Conservation (phyloP, 2,888 invertebrate species). For the Leptinotarsa rubiginosa region DNA sequence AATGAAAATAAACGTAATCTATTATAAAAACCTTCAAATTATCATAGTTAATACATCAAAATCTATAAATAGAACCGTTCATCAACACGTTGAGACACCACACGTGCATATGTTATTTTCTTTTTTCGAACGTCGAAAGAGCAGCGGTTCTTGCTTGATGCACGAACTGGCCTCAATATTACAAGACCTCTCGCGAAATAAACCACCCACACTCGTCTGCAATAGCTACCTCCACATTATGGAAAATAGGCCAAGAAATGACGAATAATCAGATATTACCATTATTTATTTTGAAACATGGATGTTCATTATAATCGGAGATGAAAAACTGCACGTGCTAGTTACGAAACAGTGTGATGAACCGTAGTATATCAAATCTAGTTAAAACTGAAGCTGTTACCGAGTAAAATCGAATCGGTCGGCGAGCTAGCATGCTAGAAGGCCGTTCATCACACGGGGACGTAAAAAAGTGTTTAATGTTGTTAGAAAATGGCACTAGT, state of each 20-base stretch:
- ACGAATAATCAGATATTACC: conserved; percentile 7
- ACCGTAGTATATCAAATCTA: conserved; percentile 33
- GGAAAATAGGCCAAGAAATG: conserved; percentile 8
- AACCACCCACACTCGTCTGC: background rate
- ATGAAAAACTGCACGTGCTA: conserved; percentile 10
- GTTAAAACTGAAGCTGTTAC: conserved; percentile 25
- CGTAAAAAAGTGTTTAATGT: conserved; percentile 50
- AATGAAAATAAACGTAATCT: too few relatives aligned
- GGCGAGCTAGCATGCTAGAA: conserved; percentile 48
- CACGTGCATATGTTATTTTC: too few relatives aligned
- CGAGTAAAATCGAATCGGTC: conserved; percentile 39
- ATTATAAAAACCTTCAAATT: too few relatives aligned
- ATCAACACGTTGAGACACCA: too few relatives aligned
- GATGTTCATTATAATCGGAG: conserved; percentile 2
- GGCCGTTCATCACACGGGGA: conserved; percentile 46
- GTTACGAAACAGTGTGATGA: conserved; percentile 34
- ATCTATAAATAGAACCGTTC: too few relatives aligned
- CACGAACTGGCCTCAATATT: background rate
- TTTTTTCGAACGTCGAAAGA: background rate
- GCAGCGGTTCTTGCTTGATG: background rate
- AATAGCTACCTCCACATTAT: background rate
- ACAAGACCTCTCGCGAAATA: background rate
- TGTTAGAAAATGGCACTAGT: conserved; percentile 45
- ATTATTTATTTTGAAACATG: background rate
- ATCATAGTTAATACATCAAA: too few relatives aligned